A percentile compares a stretch with the other conserved stretches of the same genome.
These are phyloP conservation scores for Tribolium madens DNA, from an alignment of 1,140 invertebrate species.

Conservation along the genomic window DNA sequence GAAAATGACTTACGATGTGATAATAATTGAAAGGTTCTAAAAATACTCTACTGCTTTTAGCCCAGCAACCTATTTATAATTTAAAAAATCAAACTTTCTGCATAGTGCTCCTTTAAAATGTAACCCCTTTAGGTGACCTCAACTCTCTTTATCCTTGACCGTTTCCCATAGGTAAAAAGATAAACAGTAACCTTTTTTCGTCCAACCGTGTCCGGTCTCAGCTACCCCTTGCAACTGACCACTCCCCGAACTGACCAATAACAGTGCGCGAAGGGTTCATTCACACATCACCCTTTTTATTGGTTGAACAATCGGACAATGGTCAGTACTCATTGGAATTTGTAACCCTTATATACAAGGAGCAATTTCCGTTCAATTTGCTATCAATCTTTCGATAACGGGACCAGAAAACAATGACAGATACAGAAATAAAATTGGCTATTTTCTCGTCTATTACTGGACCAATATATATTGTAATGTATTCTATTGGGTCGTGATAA, in stretches of 20 bases:
- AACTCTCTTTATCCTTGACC: neutral
- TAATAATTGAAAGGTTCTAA: neutral
- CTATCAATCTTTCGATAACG: conserved; percentile 23
- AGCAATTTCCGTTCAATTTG: conserved; percentile 30
- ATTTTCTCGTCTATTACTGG: conserved; percentile 46
- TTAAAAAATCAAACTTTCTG: neutral
- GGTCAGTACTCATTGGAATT: conserved; percentile 28
- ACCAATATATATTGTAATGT: conserved; percentile 49
- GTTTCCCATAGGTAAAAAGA: conserved; percentile 7
- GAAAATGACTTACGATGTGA: neutral
- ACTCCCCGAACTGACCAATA: conserved; percentile 52
- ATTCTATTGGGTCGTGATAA: conserved; percentile 41
- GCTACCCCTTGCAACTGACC: conserved; percentile 48
- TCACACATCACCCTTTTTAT: conserved; percentile 41
- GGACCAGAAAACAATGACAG: conserved; percentile 32
- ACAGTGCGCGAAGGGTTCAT: conserved; percentile 30
- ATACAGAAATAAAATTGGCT: conserved; percentile 49
- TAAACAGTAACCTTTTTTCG: conserved; percentile 13
- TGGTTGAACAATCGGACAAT: conserved; percentile 46
- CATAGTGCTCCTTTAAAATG: neutral
- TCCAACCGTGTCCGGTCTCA: conserved; percentile 47
- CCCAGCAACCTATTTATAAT: neutral
- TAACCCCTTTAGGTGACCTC: neutral
- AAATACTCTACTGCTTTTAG: neutral
- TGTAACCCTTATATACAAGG: neutral